Base-by-base conservation (phyloP, 2,888 invertebrate species). In the Carterocephalus palaemon region DNA sequence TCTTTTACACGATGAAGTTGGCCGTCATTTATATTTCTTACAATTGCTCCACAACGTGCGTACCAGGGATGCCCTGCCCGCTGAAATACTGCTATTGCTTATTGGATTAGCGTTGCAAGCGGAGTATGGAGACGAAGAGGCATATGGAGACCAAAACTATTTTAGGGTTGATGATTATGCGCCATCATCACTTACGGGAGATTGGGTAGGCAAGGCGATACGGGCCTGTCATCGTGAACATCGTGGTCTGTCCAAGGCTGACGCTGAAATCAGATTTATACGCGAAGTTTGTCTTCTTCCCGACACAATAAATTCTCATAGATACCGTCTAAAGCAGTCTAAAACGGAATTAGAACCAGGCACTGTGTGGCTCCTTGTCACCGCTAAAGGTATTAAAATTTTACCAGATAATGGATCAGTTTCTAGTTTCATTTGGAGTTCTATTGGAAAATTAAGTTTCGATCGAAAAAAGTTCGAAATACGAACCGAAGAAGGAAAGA, bases 381-480 rank as follows among this genome's bases (percentile, higher is more conserved):
- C 97, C 67, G 95, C 97, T 32, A 93, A 93, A 67, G 98, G 98
- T 40, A 92, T 98, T 48, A 94, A 95, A 79, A 93, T 98, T 55
- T 92, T 95, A 57, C 91, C 92, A 16, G 92, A 92, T 70, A 89
- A 90, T 56, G 85, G 88, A 28, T 75, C 85, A 23, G 90, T 93
- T 46, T 92, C 94, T 17, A 93, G 94, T 54, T 97, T 98, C 70
- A 91, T 95, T 46, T 99, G 98, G 98, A 95, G 96, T 64, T 95
- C 95, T 60, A 98, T 99, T 53, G 96, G 95, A 53, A 97, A 97
- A 83, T 87, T 98, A 9, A 95, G 95, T 75, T 98, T 98, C 77
- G 98, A 98, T 90, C 92, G 97, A 67, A 98, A 98, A 83, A 98
- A 98, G 81, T 98, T 99, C 80, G 97, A 98, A 84, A 96, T 98